phyloP scores from a whole-genome alignment of 2,888 invertebrate species.

The Folsomia manolachei region DNA sequence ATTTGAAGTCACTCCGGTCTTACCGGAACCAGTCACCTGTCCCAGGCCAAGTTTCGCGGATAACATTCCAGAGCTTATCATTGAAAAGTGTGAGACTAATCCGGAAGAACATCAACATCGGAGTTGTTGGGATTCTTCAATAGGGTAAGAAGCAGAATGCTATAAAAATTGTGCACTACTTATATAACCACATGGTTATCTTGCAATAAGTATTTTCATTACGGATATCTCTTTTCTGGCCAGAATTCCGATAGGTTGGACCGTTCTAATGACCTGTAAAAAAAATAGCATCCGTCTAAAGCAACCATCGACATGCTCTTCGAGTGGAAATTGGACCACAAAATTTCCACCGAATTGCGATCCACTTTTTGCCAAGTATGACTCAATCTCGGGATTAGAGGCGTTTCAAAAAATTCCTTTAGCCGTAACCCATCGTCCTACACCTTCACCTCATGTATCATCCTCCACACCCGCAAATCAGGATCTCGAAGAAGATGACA shows the following conservation, averaged over 20 bases:
- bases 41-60: conserved; percentile 1
- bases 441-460: background rate
- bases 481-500: background rate
- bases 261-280: conserved; percentile 5
- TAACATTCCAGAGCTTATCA: background rate
- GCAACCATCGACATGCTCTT: conserved; percentile 14
- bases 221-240: too few relatives aligned
- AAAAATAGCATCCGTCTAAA: background rate
- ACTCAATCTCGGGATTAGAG: too few relatives aligned
- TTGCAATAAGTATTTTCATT: too few relatives aligned
- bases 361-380: background rate
- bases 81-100: conserved; percentile 1
- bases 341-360: background rate
- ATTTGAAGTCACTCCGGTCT: background rate
- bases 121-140: background rate
- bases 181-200: too few relatives aligned
- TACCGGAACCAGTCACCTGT: background rate
- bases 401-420: background rate
- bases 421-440: background rate
- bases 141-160: background rate
- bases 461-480: too few relatives aligned
- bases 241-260: conserved; percentile 15
- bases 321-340: conserved; percentile 4
- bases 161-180: background rate
- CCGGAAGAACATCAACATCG: background rate